These are phyloP conservation scores for Thalassaphorura encarpata DNA, from an alignment of 1,140 invertebrate species.

Conservation along the genomic window DNA sequence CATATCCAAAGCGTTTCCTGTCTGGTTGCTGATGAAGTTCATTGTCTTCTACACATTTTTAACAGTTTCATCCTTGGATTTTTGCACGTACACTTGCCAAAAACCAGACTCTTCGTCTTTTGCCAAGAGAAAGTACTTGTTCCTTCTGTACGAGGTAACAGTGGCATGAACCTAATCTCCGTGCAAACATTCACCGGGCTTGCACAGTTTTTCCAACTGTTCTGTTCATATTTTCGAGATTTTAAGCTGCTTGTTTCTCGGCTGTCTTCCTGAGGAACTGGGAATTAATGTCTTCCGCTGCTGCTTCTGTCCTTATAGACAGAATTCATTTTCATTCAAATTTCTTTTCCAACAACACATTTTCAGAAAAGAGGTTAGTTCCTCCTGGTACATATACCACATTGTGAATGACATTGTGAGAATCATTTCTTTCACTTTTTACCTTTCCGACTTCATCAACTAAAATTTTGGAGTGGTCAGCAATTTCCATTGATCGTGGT, in stretches of 20 bases:
- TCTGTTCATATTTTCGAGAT: too few species aligned
- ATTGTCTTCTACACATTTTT: background rate
- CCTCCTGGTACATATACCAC: too few species aligned
- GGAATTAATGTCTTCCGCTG: too few species aligned
- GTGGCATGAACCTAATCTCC: background rate
- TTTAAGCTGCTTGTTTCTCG: too few species aligned
- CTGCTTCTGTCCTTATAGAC: too few species aligned
- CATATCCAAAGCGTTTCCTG: background rate
- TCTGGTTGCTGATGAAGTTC: background rate
- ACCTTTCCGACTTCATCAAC: background rate
- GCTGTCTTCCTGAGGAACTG: too few species aligned
- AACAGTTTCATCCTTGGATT: background rate
- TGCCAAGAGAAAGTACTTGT: conserved; percentile 9
- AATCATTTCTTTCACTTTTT: too few species aligned
- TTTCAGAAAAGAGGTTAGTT: too few species aligned
- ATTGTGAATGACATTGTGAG: too few species aligned
- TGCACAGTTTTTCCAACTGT: too few species aligned
- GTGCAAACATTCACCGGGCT: conserved; percentile 6
- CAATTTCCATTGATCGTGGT: background rate
- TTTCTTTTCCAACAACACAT: too few species aligned
- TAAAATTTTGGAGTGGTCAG: background rate
- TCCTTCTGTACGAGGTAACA: background rate
- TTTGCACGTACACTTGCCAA: background rate
- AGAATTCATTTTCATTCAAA: too few species aligned
- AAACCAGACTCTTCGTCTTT: conserved; percentile 5